Percentiles rank a stretch among this genome's conserved stretches.
phyloP scores from a whole-genome alignment of 2,797 vertebrate species.

The Pangasius krempfi region DNA sequence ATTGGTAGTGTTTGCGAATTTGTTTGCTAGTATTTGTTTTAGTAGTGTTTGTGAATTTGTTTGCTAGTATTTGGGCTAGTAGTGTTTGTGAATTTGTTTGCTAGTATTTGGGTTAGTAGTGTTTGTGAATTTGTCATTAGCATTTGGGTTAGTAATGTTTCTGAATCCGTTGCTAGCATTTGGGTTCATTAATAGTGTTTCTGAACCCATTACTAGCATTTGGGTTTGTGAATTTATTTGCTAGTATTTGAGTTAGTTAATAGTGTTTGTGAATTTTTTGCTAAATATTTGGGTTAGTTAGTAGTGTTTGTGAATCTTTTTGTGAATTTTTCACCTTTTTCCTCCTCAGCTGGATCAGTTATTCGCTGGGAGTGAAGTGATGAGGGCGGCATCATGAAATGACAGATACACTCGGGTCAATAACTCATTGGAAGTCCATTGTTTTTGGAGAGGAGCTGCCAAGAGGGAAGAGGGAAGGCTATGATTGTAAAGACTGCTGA shows the following conservation, averaged over 20 bases:
- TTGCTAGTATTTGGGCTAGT: background rate
- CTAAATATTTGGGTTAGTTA: background rate
- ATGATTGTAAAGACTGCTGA: background rate
- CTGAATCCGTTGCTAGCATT: background rate
- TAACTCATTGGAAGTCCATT: background rate
- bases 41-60: background rate
- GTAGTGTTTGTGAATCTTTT: background rate
- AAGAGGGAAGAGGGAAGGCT: conserved; percentile 65
- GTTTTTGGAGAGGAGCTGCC: background rate
- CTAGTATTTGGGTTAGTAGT: background rate
- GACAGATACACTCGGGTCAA: background rate
- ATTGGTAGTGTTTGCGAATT: no score
- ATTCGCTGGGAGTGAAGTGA: background rate
- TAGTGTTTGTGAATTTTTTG: background rate
- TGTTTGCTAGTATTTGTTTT: background rate
- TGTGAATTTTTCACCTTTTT: background rate
- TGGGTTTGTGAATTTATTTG: background rate
- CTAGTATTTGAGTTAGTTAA: background rate
- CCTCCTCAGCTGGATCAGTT: background rate
- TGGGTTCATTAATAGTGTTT: background rate
- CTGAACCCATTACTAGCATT: background rate
- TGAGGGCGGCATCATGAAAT: background rate
- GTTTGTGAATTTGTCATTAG: background rate
- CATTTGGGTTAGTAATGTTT: background rate
- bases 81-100: no score